Evolutionary conservation across 1,140 invertebrate genomes (phyloP).

Genomic region (Drosophila elegans): DNA sequence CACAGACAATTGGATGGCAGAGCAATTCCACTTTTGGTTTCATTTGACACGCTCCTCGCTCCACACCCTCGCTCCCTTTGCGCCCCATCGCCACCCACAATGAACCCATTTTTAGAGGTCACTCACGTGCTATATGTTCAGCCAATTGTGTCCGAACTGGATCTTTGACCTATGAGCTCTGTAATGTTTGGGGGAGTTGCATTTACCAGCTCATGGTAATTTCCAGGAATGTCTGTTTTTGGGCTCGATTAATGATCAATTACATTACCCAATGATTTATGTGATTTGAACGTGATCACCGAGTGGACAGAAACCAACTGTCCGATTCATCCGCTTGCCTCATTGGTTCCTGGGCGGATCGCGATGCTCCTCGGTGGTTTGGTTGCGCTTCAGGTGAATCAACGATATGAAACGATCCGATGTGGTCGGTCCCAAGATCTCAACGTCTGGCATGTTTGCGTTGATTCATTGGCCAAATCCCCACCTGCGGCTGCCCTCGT

Average conservation of each 20-base stretch:
- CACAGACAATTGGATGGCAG: conserved; percentile 43
- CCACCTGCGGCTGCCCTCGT: conserved; percentile 62
- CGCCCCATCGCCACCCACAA: conserved; percentile 7
- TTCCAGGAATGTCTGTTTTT: conserved; percentile 48
- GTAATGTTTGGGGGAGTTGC: background rate
- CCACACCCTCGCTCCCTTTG: conserved; percentile 7
- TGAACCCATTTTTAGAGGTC: conserved; percentile 67
- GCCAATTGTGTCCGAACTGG: conserved; percentile 62
- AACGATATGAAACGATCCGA: conserved; percentile 17
- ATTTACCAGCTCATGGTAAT: conserved; percentile 39
- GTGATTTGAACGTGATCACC: conserved; percentile 62
- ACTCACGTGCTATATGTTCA: conserved; percentile 64
- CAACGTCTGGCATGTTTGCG: conserved; percentile 59
- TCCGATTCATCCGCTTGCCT: conserved; percentile 62
- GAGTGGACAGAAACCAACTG: conserved; percentile 30
- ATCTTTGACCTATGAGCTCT: conserved; percentile 35
- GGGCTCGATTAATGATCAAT: conserved; percentile 35
- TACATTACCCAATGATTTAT: conserved; percentile 53
- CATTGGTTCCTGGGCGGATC: conserved; percentile 72
- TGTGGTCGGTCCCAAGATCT: conserved; percentile 34
- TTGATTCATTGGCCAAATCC: conserved; percentile 65
- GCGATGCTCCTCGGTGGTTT: conserved; percentile 23
- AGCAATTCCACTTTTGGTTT: conserved; percentile 63
- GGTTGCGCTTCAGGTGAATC: conserved; percentile 44
- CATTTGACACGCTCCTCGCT: conserved; percentile 53